phyloP scores from a whole-genome alignment of 2,797 vertebrate species.

The Gallinago stenura region DNA sequence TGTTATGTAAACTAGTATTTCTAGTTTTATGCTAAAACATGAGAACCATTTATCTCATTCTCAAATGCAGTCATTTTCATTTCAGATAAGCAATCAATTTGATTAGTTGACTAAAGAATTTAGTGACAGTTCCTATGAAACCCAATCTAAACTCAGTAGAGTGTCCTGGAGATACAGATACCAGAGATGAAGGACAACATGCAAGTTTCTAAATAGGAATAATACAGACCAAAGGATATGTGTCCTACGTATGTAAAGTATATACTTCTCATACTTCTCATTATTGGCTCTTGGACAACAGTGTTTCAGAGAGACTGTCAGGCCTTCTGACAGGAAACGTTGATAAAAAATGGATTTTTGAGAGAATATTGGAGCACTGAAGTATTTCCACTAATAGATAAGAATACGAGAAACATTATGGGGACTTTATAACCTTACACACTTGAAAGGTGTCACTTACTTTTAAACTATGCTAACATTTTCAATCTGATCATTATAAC shows the following conservation, averaged over 20 bases:
- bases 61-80: neutral
- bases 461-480: neutral
- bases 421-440: neutral
- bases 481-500: neutral
- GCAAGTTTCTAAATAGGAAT: neutral
- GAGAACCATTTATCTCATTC: neutral
- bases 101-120: neutral
- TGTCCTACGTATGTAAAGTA: neutral
- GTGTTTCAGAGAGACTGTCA: neutral
- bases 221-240: neutral
- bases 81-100: neutral
- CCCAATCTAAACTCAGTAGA: neutral
- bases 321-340: neutral
- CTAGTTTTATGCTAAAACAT: neutral
- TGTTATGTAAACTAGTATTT: neutral
- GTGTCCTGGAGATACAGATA: neutral
- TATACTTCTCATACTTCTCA: neutral
- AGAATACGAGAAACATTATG: neutral
- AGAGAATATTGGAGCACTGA: neutral
- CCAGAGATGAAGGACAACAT: neutral
- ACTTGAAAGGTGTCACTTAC: neutral
- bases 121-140: neutral
- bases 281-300: neutral
- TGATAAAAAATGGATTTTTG: neutral
- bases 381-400: neutral